Evolutionary conservation across 2,797 vertebrate genomes (phyloP).

Genomic region (Manis javanica): DNA sequence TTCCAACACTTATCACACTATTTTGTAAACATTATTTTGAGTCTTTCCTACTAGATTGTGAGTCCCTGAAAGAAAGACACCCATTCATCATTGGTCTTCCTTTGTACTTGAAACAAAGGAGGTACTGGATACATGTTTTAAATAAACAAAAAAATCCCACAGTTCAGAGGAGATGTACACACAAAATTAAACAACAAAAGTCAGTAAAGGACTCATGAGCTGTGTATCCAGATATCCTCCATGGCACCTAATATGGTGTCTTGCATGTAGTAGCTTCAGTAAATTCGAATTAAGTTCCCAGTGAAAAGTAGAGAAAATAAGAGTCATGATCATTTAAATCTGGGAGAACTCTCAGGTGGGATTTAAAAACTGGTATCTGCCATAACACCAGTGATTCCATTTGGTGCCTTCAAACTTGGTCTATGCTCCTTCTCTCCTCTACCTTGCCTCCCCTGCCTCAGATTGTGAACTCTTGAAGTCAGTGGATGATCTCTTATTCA

Average conservation of each 20-base stretch:
- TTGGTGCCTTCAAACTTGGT: background rate
- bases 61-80: conserved; percentile 7
- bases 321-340: conserved; percentile 29
- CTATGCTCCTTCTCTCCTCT: background rate
- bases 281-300: conserved; percentile 9
- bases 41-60: background rate
- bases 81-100: conserved; percentile 13
- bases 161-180: conserved; percentile 22
- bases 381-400: background rate
- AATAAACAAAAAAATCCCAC: conserved; percentile 26
- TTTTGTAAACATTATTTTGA: conserved; percentile 62
- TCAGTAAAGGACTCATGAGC: background rate
- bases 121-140: background rate
- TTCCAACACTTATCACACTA: background rate
- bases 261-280: background rate
- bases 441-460: background rate
- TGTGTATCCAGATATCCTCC: background rate
- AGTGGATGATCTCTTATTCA: background rate
- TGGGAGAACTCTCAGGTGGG: background rate
- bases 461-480: background rate
- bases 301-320: conserved; percentile 33
- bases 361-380: conserved; percentile 2
- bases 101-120: conserved; percentile 51
- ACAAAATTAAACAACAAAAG: conserved; percentile 29
- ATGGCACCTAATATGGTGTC: background rate